Evolutionary conservation across 2,113 vertebrate species (phyloP).

Genomic region (Clarias gariepinus): DNA sequence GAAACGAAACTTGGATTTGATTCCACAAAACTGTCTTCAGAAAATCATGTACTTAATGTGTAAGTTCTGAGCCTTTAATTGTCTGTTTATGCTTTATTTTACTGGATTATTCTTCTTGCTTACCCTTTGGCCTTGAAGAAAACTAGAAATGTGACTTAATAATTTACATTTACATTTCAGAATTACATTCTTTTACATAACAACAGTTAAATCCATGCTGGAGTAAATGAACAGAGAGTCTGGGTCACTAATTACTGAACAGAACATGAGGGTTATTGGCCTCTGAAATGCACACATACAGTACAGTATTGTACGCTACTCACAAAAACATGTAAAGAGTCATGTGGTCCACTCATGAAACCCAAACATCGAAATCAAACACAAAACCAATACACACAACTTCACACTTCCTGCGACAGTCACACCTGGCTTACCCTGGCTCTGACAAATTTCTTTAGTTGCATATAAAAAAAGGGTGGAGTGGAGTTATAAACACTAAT

Average conservation of each 20-base stretch:
- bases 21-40: background rate
- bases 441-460: constrained; percentile 85
- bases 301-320: background rate
- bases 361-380: constrained; percentile 2
- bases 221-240: background rate
- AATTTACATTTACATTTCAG: too few species aligned
- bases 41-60: too few species aligned
- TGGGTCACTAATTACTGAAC: background rate
- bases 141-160: too few species aligned
- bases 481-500: constrained; percentile 4
- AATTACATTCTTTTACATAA: too few species aligned
- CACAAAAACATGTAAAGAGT: background rate
- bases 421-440: constrained; percentile 76
- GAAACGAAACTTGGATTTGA: background rate
- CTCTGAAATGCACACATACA: background rate
- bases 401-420: background rate
- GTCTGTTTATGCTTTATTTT: too few species aligned
- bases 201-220: background rate
- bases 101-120: too few species aligned
- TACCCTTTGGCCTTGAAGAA: too few species aligned
- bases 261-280: background rate
- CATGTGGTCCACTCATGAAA: background rate
- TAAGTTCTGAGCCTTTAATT: too few species aligned
- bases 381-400: background rate
- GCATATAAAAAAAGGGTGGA: constrained; percentile 63